Base-by-base conservation (phyloP, 2,797 vertebrate species). In the Nannoperca obscura region DNA sequence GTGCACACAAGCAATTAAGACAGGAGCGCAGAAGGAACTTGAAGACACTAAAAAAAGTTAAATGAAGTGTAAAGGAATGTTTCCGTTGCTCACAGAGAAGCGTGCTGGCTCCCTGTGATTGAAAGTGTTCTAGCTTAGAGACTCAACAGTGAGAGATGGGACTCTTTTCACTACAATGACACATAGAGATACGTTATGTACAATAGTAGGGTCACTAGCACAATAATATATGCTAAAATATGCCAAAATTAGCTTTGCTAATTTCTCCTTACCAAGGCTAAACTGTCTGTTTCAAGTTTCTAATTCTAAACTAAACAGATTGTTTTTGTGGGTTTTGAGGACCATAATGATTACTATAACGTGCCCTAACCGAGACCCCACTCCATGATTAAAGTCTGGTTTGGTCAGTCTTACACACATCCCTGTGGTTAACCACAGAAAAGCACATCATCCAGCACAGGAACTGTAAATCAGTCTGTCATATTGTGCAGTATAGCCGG, bases 1-100 rank as follows among this genome's bases (percentile, higher is more conserved):
- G 65, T 30, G 65, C 60, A 58, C 71, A 67, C 69, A 66, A 70
- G 86, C 82, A 89, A 92, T 92, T 92, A 91, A 80, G 81, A 87
- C 73, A 55, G 65, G 27, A 44, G 52, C 44, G 11, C 55, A 74
- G 59, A 54, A 69, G 53, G 76, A 82, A 74, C 64, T 63, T 52
- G 59, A 80, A 75, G 74, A 78, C 67, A 50, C 42, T 36, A 30
- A 72, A 44, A 66, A 57, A 57, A 42, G 30, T 49, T 73, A 55
- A 55, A 75, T 57, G 42, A 63, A 61, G 40, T 83, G 80, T 58
- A 81, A 64, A 83, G 69, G 65, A 70, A 55, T 15, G 68, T 79
- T 76, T 74, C 49, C 2, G 11, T 13, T n/a, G 59, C 59, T 71
- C 55, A n/a, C 14, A 22, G 66, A 74, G 71, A 64, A 47, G 42